These are phyloP conservation scores for Drosophila lowei DNA, from an alignment of 1,140 invertebrate genomes.

Conservation along the genomic window DNA sequence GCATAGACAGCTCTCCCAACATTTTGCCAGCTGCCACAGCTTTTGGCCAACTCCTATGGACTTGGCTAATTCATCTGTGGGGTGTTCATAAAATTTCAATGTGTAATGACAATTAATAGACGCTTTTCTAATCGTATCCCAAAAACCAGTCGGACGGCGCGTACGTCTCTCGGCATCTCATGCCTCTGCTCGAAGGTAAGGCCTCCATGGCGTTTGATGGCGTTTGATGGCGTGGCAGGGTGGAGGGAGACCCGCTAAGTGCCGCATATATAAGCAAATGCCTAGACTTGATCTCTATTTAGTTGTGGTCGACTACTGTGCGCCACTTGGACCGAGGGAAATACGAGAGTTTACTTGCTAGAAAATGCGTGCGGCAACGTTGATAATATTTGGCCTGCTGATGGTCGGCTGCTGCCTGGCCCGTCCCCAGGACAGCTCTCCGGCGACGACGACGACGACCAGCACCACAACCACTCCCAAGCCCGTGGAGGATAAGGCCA, in stretches of 20 bases:
- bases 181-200: too few relatives aligned
- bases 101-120: slow-evolving; percentile 44
- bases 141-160: slow-evolving; percentile 50
- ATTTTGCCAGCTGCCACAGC: too few relatives aligned
- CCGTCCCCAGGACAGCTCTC: slow-evolving; percentile 41
- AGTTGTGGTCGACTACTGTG: slow-evolving; percentile 40
- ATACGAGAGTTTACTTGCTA: slow-evolving; percentile 2
- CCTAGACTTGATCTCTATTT: slow-evolving; percentile 37
- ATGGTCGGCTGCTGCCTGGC: slow-evolving; percentile 47
- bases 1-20: too few relatives aligned
- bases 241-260: slow-evolving; percentile 23
- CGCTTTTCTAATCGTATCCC: slow-evolving; percentile 12
- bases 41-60: slow-evolving; percentile 1
- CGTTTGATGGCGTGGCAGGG: not conserved
- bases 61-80: slow-evolving; percentile 9
- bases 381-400: slow-evolving; percentile 38
- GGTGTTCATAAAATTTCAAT: slow-evolving; percentile 27
- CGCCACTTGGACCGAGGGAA: slow-evolving; percentile 17
- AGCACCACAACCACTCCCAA: slow-evolving; percentile 14
- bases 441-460: slow-evolving; percentile 4
- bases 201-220: too few relatives aligned
- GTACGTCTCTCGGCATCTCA: not conserved
- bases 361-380: slow-evolving; percentile 42
- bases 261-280: slow-evolving; percentile 54
- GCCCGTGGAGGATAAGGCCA: slow-evolving; percentile 19